Base-by-base conservation (phyloP, 2,888 invertebrate genomes). In the Smittia aterrima region DNA sequence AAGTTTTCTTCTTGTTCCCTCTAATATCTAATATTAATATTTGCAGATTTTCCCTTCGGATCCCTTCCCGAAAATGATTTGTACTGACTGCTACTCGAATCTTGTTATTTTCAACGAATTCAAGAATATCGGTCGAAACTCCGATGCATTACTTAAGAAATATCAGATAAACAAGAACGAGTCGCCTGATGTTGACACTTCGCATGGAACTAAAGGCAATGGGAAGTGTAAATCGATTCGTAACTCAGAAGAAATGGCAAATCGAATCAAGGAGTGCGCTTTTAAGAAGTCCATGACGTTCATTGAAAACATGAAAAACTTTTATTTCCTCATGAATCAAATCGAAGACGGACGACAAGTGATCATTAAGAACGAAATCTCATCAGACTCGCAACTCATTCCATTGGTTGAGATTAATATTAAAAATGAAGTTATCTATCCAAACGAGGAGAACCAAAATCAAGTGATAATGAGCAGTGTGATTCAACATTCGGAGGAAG, bases 241-340 rank as follows among this genome's bases (percentile, higher is more conserved):
- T 1, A 74, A 74, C 40, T 47, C 47, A 2, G 74, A 74, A 6
- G 74, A 74, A 13, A 74, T 74, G 74, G 74, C 74, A 0, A 41
- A 64, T n/a, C 40, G 74, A 16, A 74, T 74, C 16, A 64, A 74
- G 32, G 74, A 74, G 22, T 66, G 66, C 16, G 74, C 74, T 16
- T 66, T 47, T 22, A 74, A 74, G 24, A 74, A 74, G 20, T 66
- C 66, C 3, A 66, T 74, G 47, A 74, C 64, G 13, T 74, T 74
- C 62, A 27, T 74, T 18, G 74, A 74, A 13, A 74, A 74, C 32
- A 74, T 74, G 74, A 74, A 74, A 27, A 74, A 66, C 38, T 74
- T 74, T 18, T 74, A 74, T 18, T 74, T 74, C 64, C 24, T 74
- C 18, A 11, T 73, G 4, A 66, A 74, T 74, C 74, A 74, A 47